Base-by-base conservation (phyloP, 2,888 invertebrate genomes). In the Drosophila stalkeri region DNA sequence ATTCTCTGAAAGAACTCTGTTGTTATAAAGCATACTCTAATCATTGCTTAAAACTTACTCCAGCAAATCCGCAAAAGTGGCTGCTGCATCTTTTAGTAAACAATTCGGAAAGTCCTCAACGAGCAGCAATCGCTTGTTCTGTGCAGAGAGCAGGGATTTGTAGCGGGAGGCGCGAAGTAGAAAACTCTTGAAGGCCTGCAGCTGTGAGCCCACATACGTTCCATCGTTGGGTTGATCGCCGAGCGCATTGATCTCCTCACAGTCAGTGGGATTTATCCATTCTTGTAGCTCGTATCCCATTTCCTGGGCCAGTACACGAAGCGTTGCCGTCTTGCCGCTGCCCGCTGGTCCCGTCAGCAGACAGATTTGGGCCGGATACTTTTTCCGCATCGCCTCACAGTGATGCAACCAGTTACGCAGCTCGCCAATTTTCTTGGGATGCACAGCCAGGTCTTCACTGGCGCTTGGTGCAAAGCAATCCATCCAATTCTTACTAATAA, bases 101-200 rank as follows among this genome's bases (percentile, higher is more conserved):
- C 94, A 94, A 92, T 97, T 97, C 14, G 98, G 98, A 92, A 97
- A 96, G 91, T 98, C 98, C 93, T 97, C 96, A 1, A 97, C 95
- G 1, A 97, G 90, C 27, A 96, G 94, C 6, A 97, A 79, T 78
- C 95, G 95, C 76, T 94, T 94, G 56, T 94, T 94, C 0, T 68
- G 72, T 0, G 65, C 16, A 2, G 72, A 52, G 43, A 86, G 55
- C 62, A 86, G 33, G 0, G 93, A 94, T 65, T 94, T 94, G 90
- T 97, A 98, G 82, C 97, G 96, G 9, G 97, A 96, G 59, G 97
- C 96, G 85, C 96, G 94, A 69, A 97, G 93, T 37, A 98, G 93
- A 91, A 97, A 98, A 74, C 97, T 96, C 71, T 95, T 93, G 90
- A 98, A 98, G 74, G 94, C 94, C 49, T 94, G 94, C 2, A 95